Evolutionary conservation across 2,797 vertebrate species (phyloP), one percentile per base, ranked within the genome.

Genomic region (Dendrocincla fuliginosa): DNA sequence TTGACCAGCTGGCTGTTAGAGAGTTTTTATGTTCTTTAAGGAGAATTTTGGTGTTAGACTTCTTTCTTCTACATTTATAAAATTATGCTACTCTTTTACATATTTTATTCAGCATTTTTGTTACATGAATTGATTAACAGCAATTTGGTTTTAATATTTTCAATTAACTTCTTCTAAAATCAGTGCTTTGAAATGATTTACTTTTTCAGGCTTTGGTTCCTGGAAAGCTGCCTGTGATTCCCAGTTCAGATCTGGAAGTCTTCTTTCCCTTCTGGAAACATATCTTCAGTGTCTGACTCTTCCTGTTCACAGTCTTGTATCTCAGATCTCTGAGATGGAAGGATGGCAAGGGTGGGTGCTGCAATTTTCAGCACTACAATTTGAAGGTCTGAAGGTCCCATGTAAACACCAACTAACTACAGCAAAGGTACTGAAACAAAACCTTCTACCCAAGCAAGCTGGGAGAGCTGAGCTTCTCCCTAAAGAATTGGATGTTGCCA

Each of bases 371-470:
- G 33, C 57, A 6, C 20, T n/a, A 15, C 49, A 47, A 24, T 6
- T 32, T 4, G 44, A 46, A 46, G 44, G 42, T 44, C 42, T 46
- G 61, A 75, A 59, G 30, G 35, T 60, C 1, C 27, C 24, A 7
- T 3, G 32, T 12, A 64, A 92, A 84, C 22, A 64, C 28, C 0
- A 0, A 14, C 2, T 41, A n/a, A 53, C 14, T 33, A 57, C 50
- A 87, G 53, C 41, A 82, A 65, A 64, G 19, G 19, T 65, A 20
- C 15, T 59, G 14, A n/a, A 84, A 49, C 9, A 47, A 93, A 82
- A 32, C 53, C 46, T 53, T 41, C 11, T 11, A 18, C 30, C n/a
- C 24, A 37, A 55, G 28, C 15, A 69, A 77, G 56, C 8, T n/a
- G 35, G n/a, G 39, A 63, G 16, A 79, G 20, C n/a, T 77, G 52